These are phyloP conservation scores for Heterodera carotae DNA, from an alignment of 1,140 invertebrate genomes.

Conservation along the genomic window DNA sequence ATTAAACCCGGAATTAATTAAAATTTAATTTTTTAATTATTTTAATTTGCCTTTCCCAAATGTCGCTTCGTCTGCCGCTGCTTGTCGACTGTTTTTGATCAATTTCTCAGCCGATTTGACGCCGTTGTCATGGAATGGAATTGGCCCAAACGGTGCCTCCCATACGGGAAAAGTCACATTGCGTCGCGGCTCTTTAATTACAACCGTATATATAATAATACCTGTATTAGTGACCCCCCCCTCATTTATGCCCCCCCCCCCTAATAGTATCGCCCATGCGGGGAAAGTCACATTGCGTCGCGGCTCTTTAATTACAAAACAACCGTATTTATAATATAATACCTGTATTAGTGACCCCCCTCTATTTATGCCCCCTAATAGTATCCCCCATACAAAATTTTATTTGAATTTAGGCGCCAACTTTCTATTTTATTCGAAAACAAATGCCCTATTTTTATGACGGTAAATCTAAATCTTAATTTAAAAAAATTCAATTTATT, in stretches of 20 bases:
- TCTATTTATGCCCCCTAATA: too few relatives aligned
- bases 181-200: not conserved
- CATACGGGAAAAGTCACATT: constrained; percentile 3
- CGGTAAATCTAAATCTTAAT: too few relatives aligned
- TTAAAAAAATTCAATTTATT: too few relatives aligned
- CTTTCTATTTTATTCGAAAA: too few relatives aligned
- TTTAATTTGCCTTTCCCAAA: not conserved
- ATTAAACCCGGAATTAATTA: too few relatives aligned
- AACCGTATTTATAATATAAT: too few relatives aligned
- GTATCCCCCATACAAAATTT: not conserved
- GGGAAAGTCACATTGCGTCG: not conserved
- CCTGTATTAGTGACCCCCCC: too few relatives aligned
- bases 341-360: too few relatives aligned
- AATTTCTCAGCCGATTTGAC: not conserved
- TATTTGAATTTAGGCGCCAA: too few relatives aligned
- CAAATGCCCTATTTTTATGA: too few relatives aligned
- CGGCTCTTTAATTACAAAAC: not conserved
- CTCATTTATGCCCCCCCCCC: too few relatives aligned
- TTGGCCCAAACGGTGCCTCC: constrained; percentile 5
- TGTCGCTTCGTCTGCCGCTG: not conserved
- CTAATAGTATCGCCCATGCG: not conserved
- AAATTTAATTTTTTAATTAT: not conserved
- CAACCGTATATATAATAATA: too few relatives aligned
- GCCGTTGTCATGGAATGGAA: constrained; percentile 1
- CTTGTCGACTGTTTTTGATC: not conserved